Evolutionary conservation across 1,140 invertebrate species (phyloP).

Genomic region (Drosophila varians): DNA sequence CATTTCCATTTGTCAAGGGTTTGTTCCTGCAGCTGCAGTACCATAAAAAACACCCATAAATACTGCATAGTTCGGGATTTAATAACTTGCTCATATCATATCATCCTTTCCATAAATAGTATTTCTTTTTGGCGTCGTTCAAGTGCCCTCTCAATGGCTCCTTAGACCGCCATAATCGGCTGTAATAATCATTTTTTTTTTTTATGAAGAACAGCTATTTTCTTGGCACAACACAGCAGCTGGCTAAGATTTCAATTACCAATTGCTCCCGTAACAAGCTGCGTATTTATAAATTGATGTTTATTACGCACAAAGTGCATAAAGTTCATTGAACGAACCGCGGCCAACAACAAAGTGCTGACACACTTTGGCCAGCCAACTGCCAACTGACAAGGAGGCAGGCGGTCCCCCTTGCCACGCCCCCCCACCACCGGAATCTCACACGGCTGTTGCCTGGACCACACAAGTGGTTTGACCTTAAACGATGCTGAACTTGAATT

Average conservation of each 20-base stretch:
- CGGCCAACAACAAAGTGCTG: constrained; percentile 54
- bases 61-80: constrained; percentile 16
- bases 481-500: constrained; percentile 69
- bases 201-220: constrained; percentile 42
- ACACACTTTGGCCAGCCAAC: constrained; percentile 66
- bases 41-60: constrained; percentile 10
- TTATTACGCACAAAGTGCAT: constrained; percentile 71
- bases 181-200: constrained; percentile 63
- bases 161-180: constrained; percentile 41
- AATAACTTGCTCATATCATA: constrained; percentile 30
- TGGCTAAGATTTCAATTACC: constrained; percentile 49
- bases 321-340: constrained; percentile 67
- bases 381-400: constrained; percentile 55
- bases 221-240: constrained; percentile 47
- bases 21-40: constrained; percentile 6
- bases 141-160: constrained; percentile 40
- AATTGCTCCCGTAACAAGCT: constrained; percentile 66
- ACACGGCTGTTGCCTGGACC: constrained; percentile 20
- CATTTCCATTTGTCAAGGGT: constrained; percentile 1
- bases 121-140: constrained; percentile 47
- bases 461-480: constrained; percentile 80
- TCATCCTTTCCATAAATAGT: constrained; percentile 15
- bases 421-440: not conserved
- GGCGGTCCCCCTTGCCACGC: constrained; percentile 6
- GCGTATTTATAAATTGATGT: constrained; percentile 70